Evolutionary conservation across 2,113 vertebrate species (phyloP).

Genomic region (Mola mola): DNA sequence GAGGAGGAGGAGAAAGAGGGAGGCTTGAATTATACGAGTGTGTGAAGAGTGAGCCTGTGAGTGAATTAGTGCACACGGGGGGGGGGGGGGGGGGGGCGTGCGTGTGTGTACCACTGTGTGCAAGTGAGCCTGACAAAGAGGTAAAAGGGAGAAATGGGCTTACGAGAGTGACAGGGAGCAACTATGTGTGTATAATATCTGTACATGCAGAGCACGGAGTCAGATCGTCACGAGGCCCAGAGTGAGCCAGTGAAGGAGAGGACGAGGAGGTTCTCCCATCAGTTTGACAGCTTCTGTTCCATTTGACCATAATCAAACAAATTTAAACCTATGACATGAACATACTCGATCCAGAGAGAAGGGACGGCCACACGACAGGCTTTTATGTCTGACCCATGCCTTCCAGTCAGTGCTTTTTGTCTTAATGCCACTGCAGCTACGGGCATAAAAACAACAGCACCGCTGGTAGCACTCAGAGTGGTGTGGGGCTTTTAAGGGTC

Average conservation of each 20-base stretch:
- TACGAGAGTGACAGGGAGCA: conserved; percentile 38
- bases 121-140: conserved; percentile 59
- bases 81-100: conserved; percentile 30
- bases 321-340: conserved; percentile 12
- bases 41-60: conserved; percentile 63
- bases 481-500: conserved; percentile 45
- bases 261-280: conserved; percentile 10
- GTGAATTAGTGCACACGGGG: conserved; percentile 49
- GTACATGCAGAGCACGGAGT: conserved; percentile 25
- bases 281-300: conserved; percentile 36
- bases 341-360: neutral
- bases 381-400: conserved; percentile 61
- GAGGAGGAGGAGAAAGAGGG: conserved; percentile 5
- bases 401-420: conserved; percentile 59
- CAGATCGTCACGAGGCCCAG: conserved; percentile 31
- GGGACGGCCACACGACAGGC: conserved; percentile 32
- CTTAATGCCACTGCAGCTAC: conserved; percentile 57
- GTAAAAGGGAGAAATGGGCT: conserved; percentile 48
- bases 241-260: conserved; percentile 21
- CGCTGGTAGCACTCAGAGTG: conserved; percentile 26
- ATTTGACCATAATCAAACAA: conserved; percentile 49
- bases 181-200: conserved; percentile 58
- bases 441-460: conserved; percentile 32
- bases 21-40: conserved; percentile 54
- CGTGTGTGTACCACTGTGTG: conserved; percentile 36